Base-by-base conservation (phyloP, 2,113 vertebrate species). In the Rhadina sibilatrix region DNA sequence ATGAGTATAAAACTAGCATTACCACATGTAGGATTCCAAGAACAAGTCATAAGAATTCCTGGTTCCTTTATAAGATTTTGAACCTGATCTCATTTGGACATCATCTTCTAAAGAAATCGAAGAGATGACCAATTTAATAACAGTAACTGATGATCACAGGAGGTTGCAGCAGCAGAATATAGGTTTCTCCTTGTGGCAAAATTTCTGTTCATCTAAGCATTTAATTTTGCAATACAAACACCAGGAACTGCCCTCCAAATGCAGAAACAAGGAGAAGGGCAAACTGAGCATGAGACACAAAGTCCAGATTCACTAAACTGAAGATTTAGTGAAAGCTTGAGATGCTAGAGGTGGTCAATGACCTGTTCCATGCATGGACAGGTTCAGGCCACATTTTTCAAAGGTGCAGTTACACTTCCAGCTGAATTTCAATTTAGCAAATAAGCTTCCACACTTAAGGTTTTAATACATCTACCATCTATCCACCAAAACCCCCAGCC, bases 71-170 rank as follows among this genome's bases (percentile, higher is more conserved):
- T 57, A 94, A 94, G 64, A 89, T 75, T 89, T 46, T 93, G 76
- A 96, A 92, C 46, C 30, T 35, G 5, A 83, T 69, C 70, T 94
- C 83, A 86, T 83, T 90, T 94, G 77, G 76, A 90, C 76, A 94
- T 91, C 66, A 87, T 78, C 60, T 85, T 95, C 71, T 88, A 88
- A 91, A 86, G 78, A 93, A 96, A 93, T 97, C 61, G 89, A 93
- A 97, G 86, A 95, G 9, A 83, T 56, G 70, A 96, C 66, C 79
- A 74, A 54, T 90, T 89, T 82, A 87, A 77, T 84, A 78, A 69
- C 40, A 76, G 23, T 71, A 84, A 83, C 52, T 56, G 59, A 57
- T n/a, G 42, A 86, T 37, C 54, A 74, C 56, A 92, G 37, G 33
- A 56, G 21, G 11, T 10, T 81, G 63, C 63, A 82, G 71, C 23